phyloP scores from a whole-genome alignment of 2,797 vertebrate genomes.

The Sebastes flavidus region DNA sequence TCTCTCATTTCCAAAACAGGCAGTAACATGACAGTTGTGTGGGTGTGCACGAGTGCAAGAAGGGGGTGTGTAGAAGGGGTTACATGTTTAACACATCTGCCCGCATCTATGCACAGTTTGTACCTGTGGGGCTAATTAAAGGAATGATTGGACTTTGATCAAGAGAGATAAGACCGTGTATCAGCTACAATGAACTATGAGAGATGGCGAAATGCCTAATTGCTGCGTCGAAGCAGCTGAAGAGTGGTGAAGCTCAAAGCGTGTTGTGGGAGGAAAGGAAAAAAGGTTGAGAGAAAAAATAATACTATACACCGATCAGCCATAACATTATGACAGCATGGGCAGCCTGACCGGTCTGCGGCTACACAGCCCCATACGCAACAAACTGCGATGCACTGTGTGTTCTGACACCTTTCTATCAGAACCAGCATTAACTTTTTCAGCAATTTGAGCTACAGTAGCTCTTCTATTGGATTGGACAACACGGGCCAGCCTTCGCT shows the following conservation, averaged over 20 bases:
- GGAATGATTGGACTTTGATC: conserved; percentile 64
- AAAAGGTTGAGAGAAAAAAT: neutral
- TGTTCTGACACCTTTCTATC: no score
- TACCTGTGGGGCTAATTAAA: conserved; percentile 70
- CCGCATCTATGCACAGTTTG: conserved; percentile 39
- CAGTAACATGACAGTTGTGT: conserved; percentile 14
- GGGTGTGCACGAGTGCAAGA: neutral
- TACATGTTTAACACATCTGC: conserved; percentile 38
- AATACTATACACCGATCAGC: no score
- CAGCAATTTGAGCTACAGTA: no score
- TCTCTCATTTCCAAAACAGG: conserved; percentile 20
- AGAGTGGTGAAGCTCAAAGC: conserved; percentile 1
- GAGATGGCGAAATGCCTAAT: conserved; percentile 30
- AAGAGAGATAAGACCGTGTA: conserved; percentile 31
- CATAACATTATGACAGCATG: no score
- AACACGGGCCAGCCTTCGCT: no score
- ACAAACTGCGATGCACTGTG: no score
- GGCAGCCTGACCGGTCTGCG: no score
- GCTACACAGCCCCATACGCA: no score
- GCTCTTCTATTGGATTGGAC: no score
- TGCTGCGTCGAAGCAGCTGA: neutral
- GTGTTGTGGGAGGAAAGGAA: conserved; percentile 15
- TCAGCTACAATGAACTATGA: conserved; percentile 28
- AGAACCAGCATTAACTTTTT: no score
- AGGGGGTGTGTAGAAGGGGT: neutral